Conservation (phyloP, 2,888 invertebrate genomes). For the Drosophila rellima region DNA sequence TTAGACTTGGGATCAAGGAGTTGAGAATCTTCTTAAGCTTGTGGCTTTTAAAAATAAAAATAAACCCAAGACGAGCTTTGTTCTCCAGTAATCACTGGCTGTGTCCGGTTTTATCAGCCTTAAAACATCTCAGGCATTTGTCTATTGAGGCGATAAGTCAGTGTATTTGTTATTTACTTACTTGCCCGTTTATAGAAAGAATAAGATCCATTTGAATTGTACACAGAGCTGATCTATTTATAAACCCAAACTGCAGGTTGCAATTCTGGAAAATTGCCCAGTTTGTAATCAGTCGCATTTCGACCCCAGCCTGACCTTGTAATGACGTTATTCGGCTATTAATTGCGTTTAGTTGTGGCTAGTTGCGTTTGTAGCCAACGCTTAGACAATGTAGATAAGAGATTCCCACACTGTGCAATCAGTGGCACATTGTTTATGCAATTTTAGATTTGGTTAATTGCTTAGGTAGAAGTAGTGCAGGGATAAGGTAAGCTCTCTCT, state of each 20-base stretch:
- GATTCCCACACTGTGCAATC: constrained; percentile 41
- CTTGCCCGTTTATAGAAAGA: constrained; percentile 26
- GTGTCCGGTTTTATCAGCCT: constrained; percentile 69
- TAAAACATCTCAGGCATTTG: constrained; percentile 35
- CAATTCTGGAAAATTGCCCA: constrained; percentile 1
- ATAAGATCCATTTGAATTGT: constrained; percentile 36
- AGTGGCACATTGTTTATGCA: constrained; percentile 57
- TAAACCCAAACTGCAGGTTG: constrained; percentile 26
- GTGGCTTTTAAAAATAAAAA: neutral
- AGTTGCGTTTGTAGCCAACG: constrained; percentile 1
- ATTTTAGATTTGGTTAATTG: constrained; percentile 50
- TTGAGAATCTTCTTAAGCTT: neutral
- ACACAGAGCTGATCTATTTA: constrained; percentile 46
- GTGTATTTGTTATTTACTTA: constrained; percentile 37
- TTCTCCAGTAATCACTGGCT: constrained; percentile 55
- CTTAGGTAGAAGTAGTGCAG: constrained; percentile 35
- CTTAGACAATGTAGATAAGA: constrained; percentile 47
- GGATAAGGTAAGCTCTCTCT: constrained; percentile 44
- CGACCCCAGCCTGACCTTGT: constrained; percentile 65
- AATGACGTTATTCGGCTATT: constrained; percentile 53
- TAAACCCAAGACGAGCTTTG: constrained; percentile 39
- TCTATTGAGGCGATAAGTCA: constrained; percentile 60
- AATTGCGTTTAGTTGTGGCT: constrained; percentile 24
- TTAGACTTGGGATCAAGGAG: constrained; percentile 13
- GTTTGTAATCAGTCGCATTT: constrained; percentile 7